Conservation (phyloP, 2,888 invertebrate species). For the Silvanus unidentatus region DNA sequence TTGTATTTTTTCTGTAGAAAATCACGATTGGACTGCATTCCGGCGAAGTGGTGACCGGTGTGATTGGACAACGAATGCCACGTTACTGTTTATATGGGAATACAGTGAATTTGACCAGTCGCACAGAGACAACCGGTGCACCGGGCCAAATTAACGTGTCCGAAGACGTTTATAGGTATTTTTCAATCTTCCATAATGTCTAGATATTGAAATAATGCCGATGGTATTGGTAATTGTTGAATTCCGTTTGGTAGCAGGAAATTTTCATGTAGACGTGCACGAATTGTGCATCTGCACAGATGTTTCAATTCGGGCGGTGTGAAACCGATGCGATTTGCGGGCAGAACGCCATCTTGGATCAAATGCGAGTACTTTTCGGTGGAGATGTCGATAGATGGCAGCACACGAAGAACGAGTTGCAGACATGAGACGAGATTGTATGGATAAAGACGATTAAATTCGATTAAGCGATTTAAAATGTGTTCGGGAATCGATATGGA, state of each 20-base stretch:
- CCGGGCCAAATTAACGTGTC: slow-evolving; percentile 88
- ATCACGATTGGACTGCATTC: slow-evolving; percentile 93
- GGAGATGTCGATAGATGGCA: slow-evolving; percentile 49
- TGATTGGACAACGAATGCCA: slow-evolving; percentile 91
- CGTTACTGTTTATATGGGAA: slow-evolving; percentile 90
- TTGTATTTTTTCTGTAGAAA: slow-evolving; percentile 53
- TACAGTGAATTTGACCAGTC: slow-evolving; percentile 88
- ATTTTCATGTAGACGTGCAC: slow-evolving; percentile 60
- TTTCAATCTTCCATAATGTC: slow-evolving; percentile 65
- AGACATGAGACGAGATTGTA: slow-evolving; percentile 66
- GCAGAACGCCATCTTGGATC: slow-evolving; percentile 55
- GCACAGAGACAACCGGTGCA: slow-evolving; percentile 88
- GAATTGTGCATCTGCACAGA: slow-evolving; percentile 65
- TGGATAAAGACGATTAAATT: slow-evolving; percentile 55
- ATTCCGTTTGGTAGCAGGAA: slow-evolving; percentile 73
- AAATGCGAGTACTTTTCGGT: slow-evolving; percentile 47
- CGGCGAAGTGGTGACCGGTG: slow-evolving; percentile 91
- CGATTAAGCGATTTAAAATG: slow-evolving; percentile 41
- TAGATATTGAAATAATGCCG: slow-evolving; percentile 61
- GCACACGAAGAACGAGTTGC: slow-evolving; percentile 59
- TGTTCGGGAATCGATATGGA: slow-evolving; percentile 58
- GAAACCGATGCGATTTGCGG: slow-evolving; percentile 55
- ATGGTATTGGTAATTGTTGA: slow-evolving; percentile 60
- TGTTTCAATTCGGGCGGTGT: slow-evolving; percentile 68
- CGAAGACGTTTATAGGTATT: slow-evolving; percentile 81